Conservation (phyloP, 2,113 vertebrate genomes). For the Paedocypris sp. region DNA sequence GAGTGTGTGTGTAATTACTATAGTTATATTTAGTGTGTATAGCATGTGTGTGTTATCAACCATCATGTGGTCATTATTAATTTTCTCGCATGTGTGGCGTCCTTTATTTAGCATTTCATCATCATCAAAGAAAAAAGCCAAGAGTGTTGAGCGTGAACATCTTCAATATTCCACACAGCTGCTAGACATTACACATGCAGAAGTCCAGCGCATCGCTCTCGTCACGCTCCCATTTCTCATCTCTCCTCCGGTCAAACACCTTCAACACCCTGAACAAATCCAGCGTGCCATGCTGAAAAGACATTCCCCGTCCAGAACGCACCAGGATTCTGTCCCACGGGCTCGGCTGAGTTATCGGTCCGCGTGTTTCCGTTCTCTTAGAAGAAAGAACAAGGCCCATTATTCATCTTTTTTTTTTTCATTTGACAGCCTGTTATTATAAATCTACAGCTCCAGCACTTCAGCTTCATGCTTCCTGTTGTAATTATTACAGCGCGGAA, state of each 20-base stretch:
- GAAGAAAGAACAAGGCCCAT: not conserved
- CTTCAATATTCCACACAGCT: conserved; percentile 21
- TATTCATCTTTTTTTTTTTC: conserved; percentile 1
- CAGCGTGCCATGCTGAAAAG: conserved; percentile 24
- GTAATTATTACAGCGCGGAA: not conserved
- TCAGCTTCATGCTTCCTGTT: not conserved
- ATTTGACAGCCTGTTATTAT: conserved; percentile 11
- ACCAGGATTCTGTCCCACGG: conserved; percentile 4
- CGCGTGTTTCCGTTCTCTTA: conserved; percentile 13
- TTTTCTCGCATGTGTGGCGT: no score
- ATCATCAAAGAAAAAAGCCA: no score
- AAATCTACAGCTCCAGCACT: conserved; percentile 1
- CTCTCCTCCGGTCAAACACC: conserved; percentile 37
- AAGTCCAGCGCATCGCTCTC: conserved; percentile 42
- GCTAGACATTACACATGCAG: conserved; percentile 49
- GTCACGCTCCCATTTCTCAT: conserved; percentile 51
- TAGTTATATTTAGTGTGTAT: no score
- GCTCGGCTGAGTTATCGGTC: not conserved
- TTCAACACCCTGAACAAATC: conserved; percentile 52
- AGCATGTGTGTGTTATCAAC: no score
- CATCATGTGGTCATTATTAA: no score
- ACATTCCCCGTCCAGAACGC: not conserved
- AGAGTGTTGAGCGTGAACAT: conserved; percentile 18
- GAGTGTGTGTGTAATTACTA: no score
- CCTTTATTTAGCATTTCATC: no score